Base-by-base conservation (phyloP, 2,797 vertebrate genomes). In the Malurus splendens region DNA sequence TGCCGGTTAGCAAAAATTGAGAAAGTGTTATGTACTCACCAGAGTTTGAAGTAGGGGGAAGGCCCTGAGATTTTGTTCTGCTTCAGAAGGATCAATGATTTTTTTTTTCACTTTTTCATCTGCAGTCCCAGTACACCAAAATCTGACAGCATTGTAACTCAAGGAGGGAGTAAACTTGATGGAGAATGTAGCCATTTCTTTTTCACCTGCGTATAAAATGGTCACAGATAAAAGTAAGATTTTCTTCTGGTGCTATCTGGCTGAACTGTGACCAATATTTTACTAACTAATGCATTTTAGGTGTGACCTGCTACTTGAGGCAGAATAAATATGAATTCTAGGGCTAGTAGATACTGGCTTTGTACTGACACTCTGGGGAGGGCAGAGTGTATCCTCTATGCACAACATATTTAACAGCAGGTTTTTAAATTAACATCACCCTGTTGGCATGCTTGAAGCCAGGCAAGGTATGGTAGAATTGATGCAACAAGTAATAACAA, bases 11-110 rank as follows among this genome's bases (percentile, higher is more conserved):
- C 11, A 52, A 68, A 76, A 74, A 32, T 3, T 24, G 9, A 38
- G 36, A 13, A 51, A 19, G 5, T 3, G 68, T 48, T 56, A 36
- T 44, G 39, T 10, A 57, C 22, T 65, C 0, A 0, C 3, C n/a
- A 33, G 14, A 60, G 12, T 28, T 42, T 66, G 17, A 6, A 59
- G 19, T 38, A 7, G 14, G 3, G 9, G 19, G 10, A 48, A 73
- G 7, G 4, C 15, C 71, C 42, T 64, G 30, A 30, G 5, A 32
- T 68, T 81, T 83, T 68, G 0, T 45, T 74, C 18, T 50, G 4
- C n/a, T 86, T 84, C 47, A 36, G 66, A 52, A 64, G 5, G 7
- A 10, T 42, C 8, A 50, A 5, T 30, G 13, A 11, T 44, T 33
- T 54, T 14, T 64, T 19, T 73, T 9, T 9, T 24, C 9, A 20